Percentiles rank a stretch among this genome's conserved stretches.
Conservation (phyloP, 30 jellyfish, hydroid and myxozoan genomes). For the Cassiopea xamachana region DNA sequence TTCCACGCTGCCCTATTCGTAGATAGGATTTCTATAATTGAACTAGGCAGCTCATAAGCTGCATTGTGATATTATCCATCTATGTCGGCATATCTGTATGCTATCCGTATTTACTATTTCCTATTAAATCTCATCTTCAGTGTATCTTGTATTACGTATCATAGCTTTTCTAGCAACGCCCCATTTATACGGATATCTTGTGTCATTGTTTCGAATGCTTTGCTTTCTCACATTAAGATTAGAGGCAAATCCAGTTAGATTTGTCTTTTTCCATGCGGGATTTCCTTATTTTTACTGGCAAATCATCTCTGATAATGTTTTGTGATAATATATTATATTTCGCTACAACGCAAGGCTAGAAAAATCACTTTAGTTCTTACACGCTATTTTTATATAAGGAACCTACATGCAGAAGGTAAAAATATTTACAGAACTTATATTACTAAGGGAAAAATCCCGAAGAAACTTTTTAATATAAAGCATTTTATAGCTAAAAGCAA, state of each 20-base stretch:
- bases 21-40: neutral
- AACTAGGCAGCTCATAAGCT: neutral
- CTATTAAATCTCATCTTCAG: conserved; percentile 19
- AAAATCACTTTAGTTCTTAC: too few relatives aligned
- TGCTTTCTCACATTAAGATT: conserved; percentile 11
- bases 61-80: neutral
- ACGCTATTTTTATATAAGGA: too few relatives aligned
- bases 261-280: conserved; percentile 1
- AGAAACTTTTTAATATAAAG: too few relatives aligned
- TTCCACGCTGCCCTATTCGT: neutral
- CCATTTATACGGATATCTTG: neutral
- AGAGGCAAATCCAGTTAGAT: conserved; percentile 9
- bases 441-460: too few relatives aligned
- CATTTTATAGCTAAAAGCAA: too few relatives aligned
- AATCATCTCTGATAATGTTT: neutral
- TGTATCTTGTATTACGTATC: neutral
- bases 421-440: too few relatives aligned
- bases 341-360: too few relatives aligned
- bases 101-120: conserved; percentile 43
- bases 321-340: too few relatives aligned
- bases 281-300: neutral
- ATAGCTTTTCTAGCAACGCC: neutral
- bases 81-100: neutral
- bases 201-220: conserved; percentile 33
- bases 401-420: too few relatives aligned